Evolutionary conservation across 2,888 invertebrate species (phyloP).

Genomic region (Acanthosepion esculentum): DNA sequence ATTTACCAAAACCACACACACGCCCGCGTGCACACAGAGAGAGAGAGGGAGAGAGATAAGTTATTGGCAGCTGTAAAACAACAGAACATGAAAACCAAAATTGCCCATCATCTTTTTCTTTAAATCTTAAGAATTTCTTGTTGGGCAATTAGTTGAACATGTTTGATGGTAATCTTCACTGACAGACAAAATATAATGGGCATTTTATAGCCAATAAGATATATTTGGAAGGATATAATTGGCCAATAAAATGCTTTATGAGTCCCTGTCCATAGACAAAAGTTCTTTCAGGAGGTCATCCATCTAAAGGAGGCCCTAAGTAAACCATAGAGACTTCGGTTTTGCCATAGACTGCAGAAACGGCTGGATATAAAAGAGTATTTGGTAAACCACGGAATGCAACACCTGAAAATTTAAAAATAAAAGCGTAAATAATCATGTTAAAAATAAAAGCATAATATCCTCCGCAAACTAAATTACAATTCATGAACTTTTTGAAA

Average conservation of each 20-base stretch:
- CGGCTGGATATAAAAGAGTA: constrained; percentile 93
- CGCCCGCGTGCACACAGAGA: not conserved
- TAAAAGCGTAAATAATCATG: not conserved
- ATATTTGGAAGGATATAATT: constrained; percentile 33
- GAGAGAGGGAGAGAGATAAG: not conserved
- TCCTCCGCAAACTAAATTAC: too few species aligned
- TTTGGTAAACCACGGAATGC: constrained; percentile 96
- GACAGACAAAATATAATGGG: constrained; percentile 17
- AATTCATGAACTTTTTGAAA: too few species aligned
- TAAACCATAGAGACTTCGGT: constrained; percentile 99
- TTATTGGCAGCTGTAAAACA: not conserved
- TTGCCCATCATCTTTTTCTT: not conserved
- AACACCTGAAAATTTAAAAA: constrained; percentile 79
- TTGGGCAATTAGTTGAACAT: not conserved
- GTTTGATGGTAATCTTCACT: not conserved
- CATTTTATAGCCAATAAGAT: not conserved
- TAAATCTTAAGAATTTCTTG: not conserved
- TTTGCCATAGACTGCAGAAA: constrained; percentile 98
- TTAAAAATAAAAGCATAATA: not conserved
- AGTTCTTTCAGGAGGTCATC: constrained; percentile 74
- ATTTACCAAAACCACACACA: not conserved
- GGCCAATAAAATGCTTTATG: not conserved
- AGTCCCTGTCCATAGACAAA: not conserved
- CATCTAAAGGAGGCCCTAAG: constrained; percentile 95
- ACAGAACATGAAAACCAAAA: not conserved